Base-by-base conservation (phyloP, 2,113 vertebrate genomes). In the Strigops habroptila region DNA sequence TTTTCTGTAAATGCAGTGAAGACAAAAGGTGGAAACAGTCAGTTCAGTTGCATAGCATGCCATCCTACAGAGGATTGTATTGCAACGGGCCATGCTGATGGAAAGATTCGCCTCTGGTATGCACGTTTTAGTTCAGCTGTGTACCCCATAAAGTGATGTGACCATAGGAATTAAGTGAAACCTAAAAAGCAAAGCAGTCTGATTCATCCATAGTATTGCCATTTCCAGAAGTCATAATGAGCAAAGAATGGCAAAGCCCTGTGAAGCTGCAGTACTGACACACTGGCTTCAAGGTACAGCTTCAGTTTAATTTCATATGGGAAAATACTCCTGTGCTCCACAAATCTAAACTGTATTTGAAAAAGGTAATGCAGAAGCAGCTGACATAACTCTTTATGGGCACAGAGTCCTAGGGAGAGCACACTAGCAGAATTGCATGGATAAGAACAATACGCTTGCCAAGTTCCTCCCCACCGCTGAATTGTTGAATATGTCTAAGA, bases 31-130 rank as follows among this genome's bases (percentile, higher is more conserved):
- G 91, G 97, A 41, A 98, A 92, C 90, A 99, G 99, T 90, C 84
- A 59, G 3, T 99, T 99, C 78, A 99, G 97, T 0, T 99, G 99
- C 7, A 39, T 99, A 1, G 77, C 97, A 12, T 99, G 99, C 91
- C 99, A 99, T 94, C 99, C 99, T 4, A 98, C 95, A 3, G 98
- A 99, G 43, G 99, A 99, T 57, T 99, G 99, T 95, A 99, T 99
- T 8, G 99, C 99, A 43, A 99, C 98, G 1, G 99, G 99, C 41
- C 99, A 99, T 10, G 96, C 97, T 48, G 99, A 99, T 55, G 99
- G 99, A 57, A 99, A 99, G 96, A 99, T 99, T 43, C 98, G 99
- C 21, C 96, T 99, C 53, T 99, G 99, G 99, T 99, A 95, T 86
- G 98, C 57, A 30, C 33, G 9, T 31, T 30, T 18, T 65, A 53